phyloP scores from a whole-genome alignment of 2,797 vertebrate species.

The Parauchenoglanis ngamensis region DNA sequence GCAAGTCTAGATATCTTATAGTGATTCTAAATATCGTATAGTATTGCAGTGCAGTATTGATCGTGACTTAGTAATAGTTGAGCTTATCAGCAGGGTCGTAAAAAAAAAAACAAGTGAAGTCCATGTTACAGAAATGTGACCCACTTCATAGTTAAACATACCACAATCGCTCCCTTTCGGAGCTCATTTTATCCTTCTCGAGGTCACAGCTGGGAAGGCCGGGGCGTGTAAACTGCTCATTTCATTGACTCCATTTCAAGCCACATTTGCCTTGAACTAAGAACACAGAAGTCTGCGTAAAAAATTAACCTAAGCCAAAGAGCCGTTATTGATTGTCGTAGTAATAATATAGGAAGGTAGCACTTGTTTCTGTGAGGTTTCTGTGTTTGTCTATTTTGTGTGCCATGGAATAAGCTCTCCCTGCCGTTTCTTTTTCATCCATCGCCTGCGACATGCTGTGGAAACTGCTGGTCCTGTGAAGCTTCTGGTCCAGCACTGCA shows the following conservation, averaged over 20 bases:
- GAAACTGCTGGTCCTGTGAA: background rate
- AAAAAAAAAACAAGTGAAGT: background rate
- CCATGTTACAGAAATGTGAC: background rate
- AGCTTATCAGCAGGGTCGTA: background rate
- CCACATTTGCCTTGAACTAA: background rate
- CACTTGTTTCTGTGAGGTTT: background rate
- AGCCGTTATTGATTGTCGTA: background rate
- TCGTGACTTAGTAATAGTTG: background rate
- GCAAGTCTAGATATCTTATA: background rate
- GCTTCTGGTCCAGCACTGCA: background rate
- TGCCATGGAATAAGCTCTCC: slow-evolving; percentile 1
- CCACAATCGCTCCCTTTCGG: background rate
- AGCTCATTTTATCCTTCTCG: background rate
- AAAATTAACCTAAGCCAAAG: background rate
- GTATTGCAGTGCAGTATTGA: background rate
- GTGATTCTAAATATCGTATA: background rate
- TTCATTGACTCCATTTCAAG: background rate
- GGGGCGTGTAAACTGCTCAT: background rate
- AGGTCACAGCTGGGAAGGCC: background rate
- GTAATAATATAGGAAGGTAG: background rate
- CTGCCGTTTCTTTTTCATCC: background rate
- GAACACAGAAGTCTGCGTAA: background rate
- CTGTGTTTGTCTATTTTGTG: background rate
- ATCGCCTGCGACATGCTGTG: background rate
- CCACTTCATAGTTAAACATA: background rate